Evolutionary conservation across 92 coral and sea anemone species (phyloP), one percentile per base, ranked within the genome.

Genomic region (Plumapathes pennacea): DNA sequence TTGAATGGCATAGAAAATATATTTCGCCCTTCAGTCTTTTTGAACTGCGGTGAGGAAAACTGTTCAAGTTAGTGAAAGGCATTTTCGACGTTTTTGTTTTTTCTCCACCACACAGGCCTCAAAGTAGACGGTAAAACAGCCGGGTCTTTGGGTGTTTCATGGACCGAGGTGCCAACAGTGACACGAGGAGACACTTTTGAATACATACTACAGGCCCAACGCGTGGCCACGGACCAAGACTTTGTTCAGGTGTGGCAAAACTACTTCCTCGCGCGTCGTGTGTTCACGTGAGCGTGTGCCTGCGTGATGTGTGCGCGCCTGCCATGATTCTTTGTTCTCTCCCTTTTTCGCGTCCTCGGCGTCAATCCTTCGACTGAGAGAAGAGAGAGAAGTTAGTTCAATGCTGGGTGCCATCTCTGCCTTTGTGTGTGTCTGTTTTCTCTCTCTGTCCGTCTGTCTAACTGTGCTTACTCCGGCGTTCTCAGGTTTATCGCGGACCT

Each of bases 401-500:
- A 21, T 39, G n/a, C n/a, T n/a, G n/a, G n/a, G 38, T 56, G 48
- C 10, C 42, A 15, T 14, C n/a, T 20, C 38, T 32, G 10, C 31
- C 0, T 17, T 57, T 14, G 2, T 5, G 23, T 12, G 0, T 10
- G 3, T 1, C 30, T 5, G 4, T 4, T 13, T 6, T 29, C 24
- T 26, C 47, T 39, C n/a, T n/a, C n/a, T n/a, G 9, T 2, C 21
- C 32, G 31, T 17, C 13, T n/a, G 4, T 7, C 28, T 4, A 21
- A 9, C n/a, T 18, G 33, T 12, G 47, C 9, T 18, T 10, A 3
- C 20, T 26, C 34, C 38, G 20, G 17, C 9, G 7, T 8, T 64
- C 39, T 25, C 44, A 91, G 97, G 81, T 77, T 38, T 91, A 91
- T 41, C 81, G 80, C 61, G 97, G 97, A 4, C 81, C 83, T 1